A percentile compares a stretch with the other conserved stretches of the same genome.
These are phyloP conservation scores for Pyrgilauda ruficollis DNA, from an alignment of 2,113 vertebrate species.

Conservation along the genomic window DNA sequence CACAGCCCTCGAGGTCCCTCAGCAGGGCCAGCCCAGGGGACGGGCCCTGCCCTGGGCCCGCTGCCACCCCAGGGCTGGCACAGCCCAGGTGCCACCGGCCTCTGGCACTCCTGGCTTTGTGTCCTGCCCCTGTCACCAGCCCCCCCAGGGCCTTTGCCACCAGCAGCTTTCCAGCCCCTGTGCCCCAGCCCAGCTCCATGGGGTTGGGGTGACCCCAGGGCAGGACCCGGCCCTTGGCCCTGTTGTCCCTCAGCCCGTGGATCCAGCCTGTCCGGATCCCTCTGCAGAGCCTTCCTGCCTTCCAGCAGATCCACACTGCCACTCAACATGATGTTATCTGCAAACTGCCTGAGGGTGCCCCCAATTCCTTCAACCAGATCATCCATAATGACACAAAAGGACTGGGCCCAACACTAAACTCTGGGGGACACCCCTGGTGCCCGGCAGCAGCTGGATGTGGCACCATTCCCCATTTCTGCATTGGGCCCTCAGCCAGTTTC, in stretches of 20 bases:
- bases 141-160: background rate
- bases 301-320: background rate
- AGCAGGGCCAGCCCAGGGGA: background rate
- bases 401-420: background rate
- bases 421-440: too few species aligned
- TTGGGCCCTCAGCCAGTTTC: rapidly evolving
- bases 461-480: background rate
- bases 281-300: background rate
- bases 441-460: background rate
- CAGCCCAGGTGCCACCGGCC: background rate
- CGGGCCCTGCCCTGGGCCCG: background rate
- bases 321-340: background rate
- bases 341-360: rapidly evolving
- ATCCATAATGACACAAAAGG: rapidly evolving
- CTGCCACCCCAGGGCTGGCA: background rate
- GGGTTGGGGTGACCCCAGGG: background rate
- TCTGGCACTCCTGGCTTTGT: background rate
- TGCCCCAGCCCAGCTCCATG: background rate
- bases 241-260: background rate
- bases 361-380: rapidly evolving
- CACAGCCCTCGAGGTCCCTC: background rate
- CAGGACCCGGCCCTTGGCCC: background rate
- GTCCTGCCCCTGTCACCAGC: background rate
- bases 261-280: background rate
- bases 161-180: background rate